Percentiles rank a stretch among this genome's conserved stretches.
Conservation (phyloP, 2,888 invertebrate species). For the Mycalesis mineus region DNA sequence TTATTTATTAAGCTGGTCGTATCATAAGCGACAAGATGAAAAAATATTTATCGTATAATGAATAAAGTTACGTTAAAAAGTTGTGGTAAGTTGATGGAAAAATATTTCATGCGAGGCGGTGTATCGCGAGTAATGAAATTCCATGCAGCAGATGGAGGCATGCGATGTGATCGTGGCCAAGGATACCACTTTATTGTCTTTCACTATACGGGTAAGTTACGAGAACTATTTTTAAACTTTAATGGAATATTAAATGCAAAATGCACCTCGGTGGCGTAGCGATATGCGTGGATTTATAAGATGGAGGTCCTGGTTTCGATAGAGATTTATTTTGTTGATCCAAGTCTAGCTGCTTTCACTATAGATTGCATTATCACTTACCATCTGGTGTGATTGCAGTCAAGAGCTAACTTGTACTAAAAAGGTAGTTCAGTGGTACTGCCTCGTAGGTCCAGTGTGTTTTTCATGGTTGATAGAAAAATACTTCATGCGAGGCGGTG, state of each 20-base stretch:
- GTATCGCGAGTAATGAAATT: slow-evolving; percentile 22
- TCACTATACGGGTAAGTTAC: neutral
- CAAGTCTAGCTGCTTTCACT: no score
- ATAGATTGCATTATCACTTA: no score
- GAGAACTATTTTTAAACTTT: neutral
- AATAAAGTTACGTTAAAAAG: neutral
- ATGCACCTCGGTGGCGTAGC: no score
- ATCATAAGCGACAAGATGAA: no score
- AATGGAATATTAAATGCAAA: neutral
- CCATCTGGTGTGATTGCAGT: no score
- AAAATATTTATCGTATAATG: neutral
- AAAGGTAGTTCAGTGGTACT: no score
- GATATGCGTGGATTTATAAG: no score
- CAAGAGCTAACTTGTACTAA: no score
- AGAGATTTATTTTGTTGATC: no score
- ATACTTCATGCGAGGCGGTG: slow-evolving; percentile 13
- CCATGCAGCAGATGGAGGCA: slow-evolving; percentile 16
- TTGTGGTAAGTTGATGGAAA: slow-evolving; percentile 5
- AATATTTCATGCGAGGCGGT: slow-evolving; percentile 16
- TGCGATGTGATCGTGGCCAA: slow-evolving; percentile 15
- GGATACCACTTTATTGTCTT: slow-evolving; percentile 1
- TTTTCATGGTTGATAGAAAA: slow-evolving; percentile 14
- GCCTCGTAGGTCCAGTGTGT: no score
- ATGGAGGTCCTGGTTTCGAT: no score
- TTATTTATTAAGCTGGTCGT: no score